Evolutionary conservation across 35 echinoderm and acorn worm species (phyloP).

Genomic region (Acanthaster planci): DNA sequence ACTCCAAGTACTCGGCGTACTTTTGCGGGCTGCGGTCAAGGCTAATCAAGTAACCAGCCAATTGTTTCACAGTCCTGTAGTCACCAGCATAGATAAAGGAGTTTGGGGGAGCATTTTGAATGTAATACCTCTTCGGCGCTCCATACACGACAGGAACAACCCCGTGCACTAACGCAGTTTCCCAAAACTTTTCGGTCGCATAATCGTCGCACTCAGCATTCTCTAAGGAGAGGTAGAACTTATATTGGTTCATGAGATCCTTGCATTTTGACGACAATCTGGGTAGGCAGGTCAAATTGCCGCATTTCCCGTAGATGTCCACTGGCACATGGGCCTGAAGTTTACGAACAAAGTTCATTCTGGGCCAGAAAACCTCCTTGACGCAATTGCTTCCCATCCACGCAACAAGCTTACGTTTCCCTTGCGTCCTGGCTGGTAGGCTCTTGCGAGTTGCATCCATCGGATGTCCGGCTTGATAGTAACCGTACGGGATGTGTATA

Average conservation of each 20-base stretch:
- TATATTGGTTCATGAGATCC: slow-evolving; percentile 79
- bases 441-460: neutral
- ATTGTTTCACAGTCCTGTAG: slow-evolving; percentile 58
- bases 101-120: slow-evolving; percentile 62
- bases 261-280: slow-evolving; percentile 64
- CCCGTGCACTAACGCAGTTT: slow-evolving; percentile 56
- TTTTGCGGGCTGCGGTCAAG: slow-evolving; percentile 62
- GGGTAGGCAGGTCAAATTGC: slow-evolving; percentile 80
- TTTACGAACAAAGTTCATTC: slow-evolving; percentile 66
- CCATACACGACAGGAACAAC: slow-evolving; percentile 84
- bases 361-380: slow-evolving; percentile 76
- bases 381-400: slow-evolving; percentile 94
- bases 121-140: slow-evolving; percentile 53
- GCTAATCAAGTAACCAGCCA: slow-evolving; percentile 61
- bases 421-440: neutral
- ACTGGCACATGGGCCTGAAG: slow-evolving; percentile 61
- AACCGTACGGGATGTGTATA: slow-evolving; percentile 58
- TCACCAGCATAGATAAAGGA: slow-evolving; percentile 81
- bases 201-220: slow-evolving; percentile 83
- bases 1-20: slow-evolving; percentile 72
- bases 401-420: slow-evolving; percentile 64
- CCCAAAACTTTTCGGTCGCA: slow-evolving; percentile 81
- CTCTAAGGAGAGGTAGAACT: slow-evolving; percentile 85
- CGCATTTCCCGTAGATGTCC: slow-evolving; percentile 78
- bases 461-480: slow-evolving; percentile 27